A percentile compares a stretch with the other conserved stretches of the same genome.
Evolutionary conservation across 2,797 vertebrate species (phyloP).

Genomic region (Sarcoramphus papa): DNA sequence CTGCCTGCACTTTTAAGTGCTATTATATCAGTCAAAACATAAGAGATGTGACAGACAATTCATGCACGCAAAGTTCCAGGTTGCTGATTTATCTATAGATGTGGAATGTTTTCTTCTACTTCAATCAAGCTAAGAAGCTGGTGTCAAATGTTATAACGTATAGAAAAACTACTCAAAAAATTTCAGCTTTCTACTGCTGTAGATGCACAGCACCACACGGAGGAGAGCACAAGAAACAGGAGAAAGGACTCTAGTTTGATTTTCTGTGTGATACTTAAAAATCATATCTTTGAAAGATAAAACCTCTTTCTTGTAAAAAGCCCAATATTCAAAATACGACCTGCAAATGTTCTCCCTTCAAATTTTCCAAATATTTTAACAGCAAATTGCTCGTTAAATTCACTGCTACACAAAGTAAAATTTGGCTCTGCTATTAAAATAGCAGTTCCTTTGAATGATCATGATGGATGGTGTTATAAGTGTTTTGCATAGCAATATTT

Average conservation of each 20-base stretch:
- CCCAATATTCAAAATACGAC: neutral
- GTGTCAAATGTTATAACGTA: neutral
- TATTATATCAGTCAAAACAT: neutral
- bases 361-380: neutral
- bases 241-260: neutral
- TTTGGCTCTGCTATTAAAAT: neutral
- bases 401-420: neutral
- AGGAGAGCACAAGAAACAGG: conserved; percentile 34
- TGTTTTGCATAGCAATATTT: neutral
- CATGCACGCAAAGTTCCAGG: neutral
- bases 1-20: neutral
- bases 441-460: neutral
- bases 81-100: neutral
- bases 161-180: neutral
- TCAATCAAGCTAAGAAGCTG: neutral
- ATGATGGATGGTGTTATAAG: neutral
- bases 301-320: neutral
- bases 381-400: conserved; percentile 11
- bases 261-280: neutral
- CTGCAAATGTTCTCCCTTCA: neutral
- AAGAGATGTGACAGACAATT: neutral
- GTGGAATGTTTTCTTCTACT: neutral
- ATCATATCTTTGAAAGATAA: neutral
- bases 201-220: conserved; percentile 58
- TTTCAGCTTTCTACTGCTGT: neutral